Base-by-base conservation (phyloP, 1,140 invertebrate genomes). In the Lepidurus arcticus region DNA sequence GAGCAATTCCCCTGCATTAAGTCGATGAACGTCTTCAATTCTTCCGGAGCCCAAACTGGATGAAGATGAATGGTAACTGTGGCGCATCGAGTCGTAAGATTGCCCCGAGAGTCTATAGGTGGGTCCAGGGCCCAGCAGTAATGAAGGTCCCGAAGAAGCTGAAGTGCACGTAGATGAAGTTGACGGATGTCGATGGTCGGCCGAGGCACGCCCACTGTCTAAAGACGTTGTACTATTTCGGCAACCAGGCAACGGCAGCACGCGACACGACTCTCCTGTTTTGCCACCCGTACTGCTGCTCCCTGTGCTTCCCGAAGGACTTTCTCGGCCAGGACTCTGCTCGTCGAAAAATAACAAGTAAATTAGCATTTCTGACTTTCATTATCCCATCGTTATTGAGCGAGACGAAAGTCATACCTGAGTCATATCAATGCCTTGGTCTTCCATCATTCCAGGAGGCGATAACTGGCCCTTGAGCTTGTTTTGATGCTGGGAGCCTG, bases 181-280 rank as follows among this genome's bases (percentile, higher is more conserved):
- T 42, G 78, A 74, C 78, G 82, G 85, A 65, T 65, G 53, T 7
- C 53, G 88, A 81, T 82, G 89, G 85, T 84, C 88, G 74, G 90
- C 88, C 1, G 94, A 95, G 7, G 95, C 95, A 80, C 95, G 88
- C 7, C 95, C 96, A 82, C 93, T 95, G 86, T 98, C 95, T 82
- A 96, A 86, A 78, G 94, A 96, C 53, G 95, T 94, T 0, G 94
- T 96, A 79, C 94, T 96, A 82, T 87, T 87, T 4, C 87, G 81
- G 75, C 86, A 87, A 65, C 53, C 53, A n/a, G 53, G 53, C 9
- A 65, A 65, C 16, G 53, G 53, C 53, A 65, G 53, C 16, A 65
- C 53, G 21, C 53, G 53, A 65, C 53, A 65, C 3, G 53, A 65
- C 53, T 65, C 53, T 7, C 53, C 53, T 16, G 53, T 65, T 65